Evolutionary conservation across 2,113 vertebrate species (phyloP), one percentile per base, ranked within the genome.

Genomic region (Centrocercus urophasianus): DNA sequence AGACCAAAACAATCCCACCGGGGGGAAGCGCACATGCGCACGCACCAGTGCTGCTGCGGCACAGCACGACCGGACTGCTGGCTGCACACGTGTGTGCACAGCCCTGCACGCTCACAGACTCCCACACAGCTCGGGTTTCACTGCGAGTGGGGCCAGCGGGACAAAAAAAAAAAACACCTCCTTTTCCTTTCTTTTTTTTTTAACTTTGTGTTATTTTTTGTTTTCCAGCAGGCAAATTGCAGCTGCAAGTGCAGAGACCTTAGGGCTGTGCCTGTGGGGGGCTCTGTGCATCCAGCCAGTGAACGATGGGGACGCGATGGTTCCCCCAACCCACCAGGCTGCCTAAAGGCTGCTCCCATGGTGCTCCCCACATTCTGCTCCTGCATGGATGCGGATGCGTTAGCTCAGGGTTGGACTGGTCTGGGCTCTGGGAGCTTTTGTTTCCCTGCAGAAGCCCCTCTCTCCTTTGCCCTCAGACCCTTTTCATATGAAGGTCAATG

Each of bases 111-210:
- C 92, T 76, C 30, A 1, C 90, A 66, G 50, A 79, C 86, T 94
- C 96, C 93, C 96, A 95, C 95, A 93, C 90, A 11, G 95, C 95
- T 94, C 92, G 56, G 76, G 88, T 96, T 95, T 94, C 96, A 93
- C 38, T 14, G 74, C 86, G 73, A 76, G 80, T 2, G 28, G 74
- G 83, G 79, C 89, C 77, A 50, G 82, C 71, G 9, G 22, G 69
- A 40, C 8, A 36, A 50, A 63, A 74, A 86, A 38, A 38, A 38
- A 38, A 38, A 84, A 78, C 25, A 25, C 12, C 56, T 91, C 42
- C 83, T 93, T 93, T 88, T 83, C 82, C 52, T 32, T 79, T 36
- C 25, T 69, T 48, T 18, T 25, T 67, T 21, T 47, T 69, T 34
- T 50, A 34, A 4, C 42, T 17, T 34, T 45, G 32, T 45, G 47